Conservation (phyloP, 2,113 vertebrate genomes). For the Larimichthys crocea region DNA sequence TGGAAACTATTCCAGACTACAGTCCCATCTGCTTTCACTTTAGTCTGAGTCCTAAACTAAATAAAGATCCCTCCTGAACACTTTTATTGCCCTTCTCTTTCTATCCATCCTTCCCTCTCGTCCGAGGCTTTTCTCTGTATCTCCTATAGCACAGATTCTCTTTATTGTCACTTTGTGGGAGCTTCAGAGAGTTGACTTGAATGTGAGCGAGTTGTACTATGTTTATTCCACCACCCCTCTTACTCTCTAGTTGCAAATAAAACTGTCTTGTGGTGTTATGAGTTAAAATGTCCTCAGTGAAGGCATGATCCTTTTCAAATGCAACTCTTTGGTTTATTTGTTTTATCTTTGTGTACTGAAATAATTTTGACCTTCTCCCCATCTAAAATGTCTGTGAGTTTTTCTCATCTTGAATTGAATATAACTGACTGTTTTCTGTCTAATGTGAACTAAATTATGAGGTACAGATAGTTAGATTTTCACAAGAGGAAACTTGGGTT, state of each 20-base stretch:
- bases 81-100: slow-evolving; percentile 77
- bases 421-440: background rate
- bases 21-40: slow-evolving; percentile 87
- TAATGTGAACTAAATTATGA: background rate
- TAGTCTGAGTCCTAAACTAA: slow-evolving; percentile 81
- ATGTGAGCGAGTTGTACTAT: slow-evolving; percentile 32
- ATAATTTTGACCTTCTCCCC: background rate
- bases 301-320: slow-evolving; percentile 41
- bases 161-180: slow-evolving; percentile 60
- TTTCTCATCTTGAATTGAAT: background rate
- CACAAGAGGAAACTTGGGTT: too few relatives aligned
- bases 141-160: slow-evolving; percentile 30
- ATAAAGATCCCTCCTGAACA: slow-evolving; percentile 84
- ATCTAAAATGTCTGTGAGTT: background rate
- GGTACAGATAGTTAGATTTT: too few relatives aligned
- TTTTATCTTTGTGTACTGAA: slow-evolving; percentile 14
- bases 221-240: slow-evolving; percentile 15
- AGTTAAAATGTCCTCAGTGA: slow-evolving; percentile 54
- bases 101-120: slow-evolving; percentile 61
- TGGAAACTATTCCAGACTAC: slow-evolving; percentile 84
- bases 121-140: slow-evolving; percentile 36
- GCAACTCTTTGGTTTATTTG: slow-evolving; percentile 49
- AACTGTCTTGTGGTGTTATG: slow-evolving; percentile 53
- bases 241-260: slow-evolving; percentile 58
- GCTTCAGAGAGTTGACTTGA: slow-evolving; percentile 44